These are phyloP conservation scores for Arbacia lixula DNA, from an alignment of 53 echinoderm and acorn worm species.

Conservation along the genomic window DNA sequence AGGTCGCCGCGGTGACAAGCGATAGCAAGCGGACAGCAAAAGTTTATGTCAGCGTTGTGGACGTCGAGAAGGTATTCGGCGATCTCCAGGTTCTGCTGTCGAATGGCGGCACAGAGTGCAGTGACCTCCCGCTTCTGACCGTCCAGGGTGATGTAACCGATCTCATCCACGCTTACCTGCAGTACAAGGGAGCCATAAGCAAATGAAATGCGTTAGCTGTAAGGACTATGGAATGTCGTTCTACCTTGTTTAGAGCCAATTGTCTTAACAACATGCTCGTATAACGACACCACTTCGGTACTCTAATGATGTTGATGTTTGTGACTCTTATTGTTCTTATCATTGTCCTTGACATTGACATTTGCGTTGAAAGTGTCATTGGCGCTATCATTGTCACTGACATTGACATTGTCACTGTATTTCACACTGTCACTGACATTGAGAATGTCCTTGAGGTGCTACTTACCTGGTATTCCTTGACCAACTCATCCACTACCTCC, in stretches of 20 bases:
- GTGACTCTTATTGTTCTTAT: no score
- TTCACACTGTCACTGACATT: neutral
- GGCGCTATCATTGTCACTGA: neutral
- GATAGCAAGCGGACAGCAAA: constrained; percentile 5
- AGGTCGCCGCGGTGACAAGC: constrained; percentile 12
- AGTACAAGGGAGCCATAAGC: neutral
- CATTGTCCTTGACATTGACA: no score
- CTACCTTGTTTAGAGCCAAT: no score
- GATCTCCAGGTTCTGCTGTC: neutral
- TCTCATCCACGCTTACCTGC: constrained; percentile 10
- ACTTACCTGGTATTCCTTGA: constrained; percentile 14
- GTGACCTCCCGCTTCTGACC: constrained; percentile 7
- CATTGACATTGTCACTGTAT: neutral
- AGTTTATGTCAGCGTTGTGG: constrained; percentile 10
- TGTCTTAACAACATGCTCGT: no score
- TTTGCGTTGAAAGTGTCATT: no score
- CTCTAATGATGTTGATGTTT: no score
- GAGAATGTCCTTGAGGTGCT: neutral
- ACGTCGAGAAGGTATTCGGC: neutral
- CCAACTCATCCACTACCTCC: constrained; percentile 4
- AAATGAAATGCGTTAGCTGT: neutral
- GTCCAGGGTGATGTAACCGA: neutral
- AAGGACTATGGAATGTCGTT: no score
- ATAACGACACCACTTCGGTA: no score
- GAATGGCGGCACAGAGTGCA: constrained; percentile 38